phyloP scores from a whole-genome alignment of 30 jellyfish, hydroid and myxozoan genomes.

The Catostylus mosaicus region DNA sequence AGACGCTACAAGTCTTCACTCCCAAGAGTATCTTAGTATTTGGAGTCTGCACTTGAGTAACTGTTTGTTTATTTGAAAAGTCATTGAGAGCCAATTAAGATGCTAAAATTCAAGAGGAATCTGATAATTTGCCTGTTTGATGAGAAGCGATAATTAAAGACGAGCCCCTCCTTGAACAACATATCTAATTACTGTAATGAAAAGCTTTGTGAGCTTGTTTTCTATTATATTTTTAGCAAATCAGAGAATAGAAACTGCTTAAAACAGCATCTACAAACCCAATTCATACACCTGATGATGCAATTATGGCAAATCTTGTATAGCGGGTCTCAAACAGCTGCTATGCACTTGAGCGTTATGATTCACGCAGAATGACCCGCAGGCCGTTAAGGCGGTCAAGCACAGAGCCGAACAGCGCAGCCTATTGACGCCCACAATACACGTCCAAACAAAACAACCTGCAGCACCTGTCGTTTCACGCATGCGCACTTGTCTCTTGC shows the following conservation, averaged over 20 bases:
- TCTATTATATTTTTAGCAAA: neutral
- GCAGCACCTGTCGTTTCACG: slow-evolving; percentile 86
- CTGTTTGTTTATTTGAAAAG: neutral
- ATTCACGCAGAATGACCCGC: slow-evolving; percentile 63
- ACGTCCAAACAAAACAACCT: slow-evolving; percentile 86
- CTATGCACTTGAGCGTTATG: slow-evolving; percentile 32
- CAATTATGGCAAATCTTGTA: slow-evolving; percentile 17
- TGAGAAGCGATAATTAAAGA: neutral
- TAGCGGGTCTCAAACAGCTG: slow-evolving; percentile 67
- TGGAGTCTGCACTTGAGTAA: neutral
- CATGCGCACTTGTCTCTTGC: slow-evolving; percentile 76
- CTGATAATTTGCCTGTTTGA: neutral
- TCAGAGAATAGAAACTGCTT: slow-evolving; percentile 4
- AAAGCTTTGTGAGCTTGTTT: neutral
- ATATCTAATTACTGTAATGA: slow-evolving; percentile 1
- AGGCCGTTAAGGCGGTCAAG: slow-evolving; percentile 84
- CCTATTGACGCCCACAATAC: slow-evolving; percentile 81
- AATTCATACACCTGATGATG: slow-evolving; percentile 15
- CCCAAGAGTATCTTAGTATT: no score
- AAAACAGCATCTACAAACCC: slow-evolving; percentile 1
- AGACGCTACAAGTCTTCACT: no score
- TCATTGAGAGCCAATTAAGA: neutral
- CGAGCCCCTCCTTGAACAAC: slow-evolving; percentile 3
- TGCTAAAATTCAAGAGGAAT: neutral
- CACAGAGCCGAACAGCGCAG: slow-evolving; percentile 78